Conservation (phyloP, 1,140 invertebrate species). For the Dysdera silvatica region DNA sequence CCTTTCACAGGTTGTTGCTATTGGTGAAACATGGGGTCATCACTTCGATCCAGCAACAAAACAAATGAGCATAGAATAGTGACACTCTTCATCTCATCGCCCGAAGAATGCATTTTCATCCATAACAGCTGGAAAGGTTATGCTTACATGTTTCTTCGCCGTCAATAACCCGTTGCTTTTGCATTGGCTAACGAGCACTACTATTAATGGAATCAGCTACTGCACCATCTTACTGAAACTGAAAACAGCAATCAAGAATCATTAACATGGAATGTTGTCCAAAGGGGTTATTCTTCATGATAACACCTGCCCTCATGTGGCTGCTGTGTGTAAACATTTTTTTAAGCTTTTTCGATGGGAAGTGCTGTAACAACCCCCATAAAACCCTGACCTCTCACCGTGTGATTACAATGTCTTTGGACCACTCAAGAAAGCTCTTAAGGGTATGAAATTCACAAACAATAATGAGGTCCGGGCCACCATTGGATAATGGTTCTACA, state of each 20-base stretch:
- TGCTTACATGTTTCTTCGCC: background rate
- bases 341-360: constrained; percentile 35
- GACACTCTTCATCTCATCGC: background rate
- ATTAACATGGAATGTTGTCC: background rate
- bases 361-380: constrained; percentile 37
- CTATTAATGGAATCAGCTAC: too few relatives aligned
- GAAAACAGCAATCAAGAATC: background rate
- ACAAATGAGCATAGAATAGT: background rate
- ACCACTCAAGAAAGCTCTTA: constrained; percentile 15
- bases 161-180: background rate
- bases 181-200: too few relatives aligned
- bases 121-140: background rate
- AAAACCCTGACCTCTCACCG: constrained; percentile 40
- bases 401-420: constrained; percentile 40
- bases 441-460: background rate
- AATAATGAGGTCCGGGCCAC: background rate
- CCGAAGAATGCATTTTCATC: background rate
- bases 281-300: background rate
- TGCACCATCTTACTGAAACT: too few relatives aligned
- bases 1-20: background rate
- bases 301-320: background rate
- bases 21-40: background rate
- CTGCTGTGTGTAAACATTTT: too few relatives aligned
- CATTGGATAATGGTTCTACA: background rate
- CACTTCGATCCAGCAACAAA: background rate